Conservation (phyloP, 2,797 vertebrate species). For the Sciurus vulgaris region DNA sequence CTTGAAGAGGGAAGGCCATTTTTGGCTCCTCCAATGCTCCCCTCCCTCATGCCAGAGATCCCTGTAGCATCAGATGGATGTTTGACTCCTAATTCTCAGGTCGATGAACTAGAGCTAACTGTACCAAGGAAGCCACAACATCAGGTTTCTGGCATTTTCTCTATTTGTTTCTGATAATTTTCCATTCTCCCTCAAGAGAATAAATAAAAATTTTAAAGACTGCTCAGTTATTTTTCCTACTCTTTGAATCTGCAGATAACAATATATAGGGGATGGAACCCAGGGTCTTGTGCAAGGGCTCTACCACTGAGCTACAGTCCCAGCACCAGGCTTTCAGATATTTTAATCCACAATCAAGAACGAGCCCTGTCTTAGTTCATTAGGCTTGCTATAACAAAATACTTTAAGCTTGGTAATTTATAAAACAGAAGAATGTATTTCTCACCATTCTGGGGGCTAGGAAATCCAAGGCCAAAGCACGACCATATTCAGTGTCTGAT, state of each 20-base stretch:
- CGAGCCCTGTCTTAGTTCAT: background rate
- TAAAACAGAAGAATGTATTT: background rate
- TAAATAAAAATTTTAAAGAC: background rate
- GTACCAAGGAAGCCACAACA: background rate
- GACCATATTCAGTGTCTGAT: background rate
- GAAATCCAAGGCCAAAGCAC: background rate
- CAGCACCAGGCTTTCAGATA: background rate
- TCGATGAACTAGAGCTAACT: background rate
- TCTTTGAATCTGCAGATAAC: background rate
- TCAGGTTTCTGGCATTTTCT: background rate
- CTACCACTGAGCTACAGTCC: background rate
- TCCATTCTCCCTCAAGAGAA: background rate
- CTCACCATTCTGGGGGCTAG: background rate
- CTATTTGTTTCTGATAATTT: background rate
- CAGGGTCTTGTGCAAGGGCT: background rate
- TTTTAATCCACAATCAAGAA: background rate
- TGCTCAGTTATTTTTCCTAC: background rate
- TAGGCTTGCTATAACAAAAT: background rate
- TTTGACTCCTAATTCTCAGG: background rate
- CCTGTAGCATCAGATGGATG: accelerated
- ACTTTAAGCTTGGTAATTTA: background rate
- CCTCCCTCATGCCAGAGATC: background rate
- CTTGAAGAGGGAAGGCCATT: background rate
- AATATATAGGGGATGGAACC: background rate
- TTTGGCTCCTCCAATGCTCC: background rate